These are phyloP conservation scores for Diachasma alloeum DNA, from an alignment of 1,140 invertebrate species.

Conservation along the genomic window DNA sequence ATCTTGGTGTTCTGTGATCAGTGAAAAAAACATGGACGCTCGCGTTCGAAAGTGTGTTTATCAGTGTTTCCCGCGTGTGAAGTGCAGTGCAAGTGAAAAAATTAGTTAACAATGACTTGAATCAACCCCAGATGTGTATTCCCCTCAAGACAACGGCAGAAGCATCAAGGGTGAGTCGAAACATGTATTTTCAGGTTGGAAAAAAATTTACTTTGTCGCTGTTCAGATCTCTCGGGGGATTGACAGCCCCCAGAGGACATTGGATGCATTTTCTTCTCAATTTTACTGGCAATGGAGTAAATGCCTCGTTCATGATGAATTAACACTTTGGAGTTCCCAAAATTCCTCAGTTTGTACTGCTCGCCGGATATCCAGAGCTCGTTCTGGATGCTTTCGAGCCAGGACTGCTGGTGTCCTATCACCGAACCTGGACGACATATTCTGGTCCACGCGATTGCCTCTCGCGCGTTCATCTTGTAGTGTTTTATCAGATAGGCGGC, in stretches of 20 bases:
- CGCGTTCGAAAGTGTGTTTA: too few species aligned
- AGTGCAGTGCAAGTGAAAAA: too few species aligned
- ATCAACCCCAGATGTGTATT: too few species aligned
- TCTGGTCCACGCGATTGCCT: conserved; percentile 85
- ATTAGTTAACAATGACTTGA: too few species aligned
- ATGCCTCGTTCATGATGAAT: conserved; percentile 60
- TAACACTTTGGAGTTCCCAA: conserved; percentile 53
- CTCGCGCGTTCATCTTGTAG: conserved; percentile 79
- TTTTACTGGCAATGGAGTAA: conserved; percentile 51
- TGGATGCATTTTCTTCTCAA: conserved; percentile 35
- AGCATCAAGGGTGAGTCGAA: background rate
- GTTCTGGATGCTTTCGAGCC: conserved; percentile 71
- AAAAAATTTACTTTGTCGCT: background rate
- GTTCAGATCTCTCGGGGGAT: background rate
- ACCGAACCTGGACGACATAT: conserved; percentile 85
- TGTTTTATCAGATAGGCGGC: conserved; percentile 87
- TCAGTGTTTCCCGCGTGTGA: too few species aligned
- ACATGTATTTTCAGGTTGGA: background rate
- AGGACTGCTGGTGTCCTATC: conserved; percentile 83
- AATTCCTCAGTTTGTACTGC: conserved; percentile 57
- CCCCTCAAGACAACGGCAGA: background rate
- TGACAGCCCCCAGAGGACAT: background rate
- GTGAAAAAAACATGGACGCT: too few species aligned
- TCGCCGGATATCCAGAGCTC: conserved; percentile 62
- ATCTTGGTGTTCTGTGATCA: background rate